Base-by-base conservation (phyloP, 2,888 invertebrate genomes). In the Synergus laeviventris region DNA sequence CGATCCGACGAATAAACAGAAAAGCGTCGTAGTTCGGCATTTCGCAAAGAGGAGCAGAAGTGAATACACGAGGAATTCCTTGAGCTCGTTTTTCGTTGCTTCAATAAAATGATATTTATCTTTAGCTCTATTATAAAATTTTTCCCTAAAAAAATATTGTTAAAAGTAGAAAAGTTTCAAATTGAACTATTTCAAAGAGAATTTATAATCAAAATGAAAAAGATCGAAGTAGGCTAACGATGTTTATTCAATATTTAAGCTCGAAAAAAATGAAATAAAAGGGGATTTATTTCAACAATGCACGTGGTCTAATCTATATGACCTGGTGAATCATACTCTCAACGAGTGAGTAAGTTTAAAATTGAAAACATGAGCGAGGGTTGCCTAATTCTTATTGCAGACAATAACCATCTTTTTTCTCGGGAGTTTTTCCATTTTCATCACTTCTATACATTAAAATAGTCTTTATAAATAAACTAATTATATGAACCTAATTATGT, bases 1-100 rank as follows among this genome's bases (percentile, higher is more conserved):
- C 74, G 76, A 74, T 76, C 73, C 62, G 76, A 78, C 56, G 76
- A 78, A 81, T 75, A 82, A 83, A 82, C 81, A 81, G 74, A 70
- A 31, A 70, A 49, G 45, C 49, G 31, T 70, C 45, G 70, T 49
- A 49, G 49, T 49, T 70, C 70, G 24, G 24, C 70, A 31, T 70
- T 70, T 70, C 70, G 70, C 31, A 70, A 49, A 70, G 70, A 70
- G 31, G n/a, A 70, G 49, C 70, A 39, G 45, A 78, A 74, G 59
- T 31, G 62, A 39, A 78, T 21, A 36, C 73, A 73, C 54, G 54
- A 38, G 60, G 62, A 75, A 80, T 78, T 80, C 75, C 74, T 78
- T 74, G 76, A 78, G 73, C 75, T 79, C 60, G 73, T 79, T 81
- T 78, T 66, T 77, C 64, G 1, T 9, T 16, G 64, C 60, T 54